Conservation (phyloP, 2,797 vertebrate species). For the Cottoperca gobio region DNA sequence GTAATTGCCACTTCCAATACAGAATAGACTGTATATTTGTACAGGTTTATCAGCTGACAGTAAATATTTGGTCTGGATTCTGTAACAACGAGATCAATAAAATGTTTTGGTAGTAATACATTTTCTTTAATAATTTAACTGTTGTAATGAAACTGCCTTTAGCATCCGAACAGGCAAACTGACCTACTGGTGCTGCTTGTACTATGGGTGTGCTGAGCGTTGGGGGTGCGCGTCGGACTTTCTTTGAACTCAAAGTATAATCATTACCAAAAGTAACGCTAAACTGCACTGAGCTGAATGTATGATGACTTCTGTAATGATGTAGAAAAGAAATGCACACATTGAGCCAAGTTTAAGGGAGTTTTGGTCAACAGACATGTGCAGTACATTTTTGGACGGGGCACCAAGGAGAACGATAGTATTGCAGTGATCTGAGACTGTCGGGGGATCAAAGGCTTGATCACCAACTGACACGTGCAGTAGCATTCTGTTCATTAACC, state of each 20-base stretch:
- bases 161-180: background rate
- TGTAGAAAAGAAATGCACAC: background rate
- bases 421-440: background rate
- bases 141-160: constrained; percentile 6
- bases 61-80: background rate
- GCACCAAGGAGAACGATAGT: background rate
- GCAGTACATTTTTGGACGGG: background rate
- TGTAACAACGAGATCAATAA: too few species aligned
- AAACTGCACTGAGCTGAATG: background rate
- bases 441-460: too few species aligned
- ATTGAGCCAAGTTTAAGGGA: too few species aligned
- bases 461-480: too few species aligned
- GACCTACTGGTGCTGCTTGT: background rate
- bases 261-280: background rate
- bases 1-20: constrained; percentile 36
- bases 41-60: background rate
- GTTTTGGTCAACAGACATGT: too few species aligned
- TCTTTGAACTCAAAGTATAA: background rate
- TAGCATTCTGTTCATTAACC: background rate
- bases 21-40: background rate
- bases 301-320: background rate
- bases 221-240: constrained; percentile 21
- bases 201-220: background rate
- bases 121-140: constrained; percentile 27
- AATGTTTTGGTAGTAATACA: background rate